A percentile compares a stretch with the other conserved stretches of the same genome.
These are phyloP conservation scores for Drosophila micromelanica DNA, from an alignment of 1,140 invertebrate genomes.

Conservation along the genomic window DNA sequence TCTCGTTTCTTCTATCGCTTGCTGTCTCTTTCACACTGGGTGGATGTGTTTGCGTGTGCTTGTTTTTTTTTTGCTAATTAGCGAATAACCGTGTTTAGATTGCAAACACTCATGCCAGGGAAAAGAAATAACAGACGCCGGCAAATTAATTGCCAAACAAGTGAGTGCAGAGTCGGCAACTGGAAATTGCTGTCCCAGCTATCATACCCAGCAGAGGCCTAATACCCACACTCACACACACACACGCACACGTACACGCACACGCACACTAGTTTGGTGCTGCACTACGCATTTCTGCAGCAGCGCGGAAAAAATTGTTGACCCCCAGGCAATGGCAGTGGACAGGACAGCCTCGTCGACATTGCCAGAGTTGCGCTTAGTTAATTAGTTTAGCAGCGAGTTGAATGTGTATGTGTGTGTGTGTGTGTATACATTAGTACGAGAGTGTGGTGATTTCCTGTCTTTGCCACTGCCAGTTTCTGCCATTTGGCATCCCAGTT, in stretches of 20 bases:
- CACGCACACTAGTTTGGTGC: conserved; percentile 7
- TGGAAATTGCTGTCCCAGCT: conserved; percentile 66
- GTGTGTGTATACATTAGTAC: conserved; percentile 13
- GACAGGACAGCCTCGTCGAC: conserved; percentile 46
- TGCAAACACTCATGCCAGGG: conserved; percentile 76
- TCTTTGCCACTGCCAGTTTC: conserved; percentile 16
- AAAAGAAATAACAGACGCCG: conserved; percentile 80
- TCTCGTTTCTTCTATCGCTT: conserved; percentile 14
- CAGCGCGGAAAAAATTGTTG: conserved; percentile 58
- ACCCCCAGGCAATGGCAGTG: conserved; percentile 56
- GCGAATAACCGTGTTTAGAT: conserved; percentile 82
- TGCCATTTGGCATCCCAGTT: conserved; percentile 62
- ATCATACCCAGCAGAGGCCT: conserved; percentile 51
- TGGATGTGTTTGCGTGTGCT: conserved; percentile 56
- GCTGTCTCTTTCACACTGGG: conserved; percentile 7
- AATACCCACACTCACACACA: conserved; percentile 48
- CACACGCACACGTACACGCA: conserved; percentile 17
- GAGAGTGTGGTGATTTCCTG: conserved; percentile 13
- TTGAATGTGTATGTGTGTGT: conserved; percentile 28
- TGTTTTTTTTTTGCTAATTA: conserved; percentile 82
- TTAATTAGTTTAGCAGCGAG: conserved; percentile 80
- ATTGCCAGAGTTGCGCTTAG: conserved; percentile 69
- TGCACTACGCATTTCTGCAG: conserved; percentile 72
- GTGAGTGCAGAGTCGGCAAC: conserved; percentile 79
- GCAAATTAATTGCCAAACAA: conserved; percentile 82